These are phyloP conservation scores for Pararge aegeria DNA, from an alignment of 1,140 invertebrate genomes.

Conservation along the genomic window DNA sequence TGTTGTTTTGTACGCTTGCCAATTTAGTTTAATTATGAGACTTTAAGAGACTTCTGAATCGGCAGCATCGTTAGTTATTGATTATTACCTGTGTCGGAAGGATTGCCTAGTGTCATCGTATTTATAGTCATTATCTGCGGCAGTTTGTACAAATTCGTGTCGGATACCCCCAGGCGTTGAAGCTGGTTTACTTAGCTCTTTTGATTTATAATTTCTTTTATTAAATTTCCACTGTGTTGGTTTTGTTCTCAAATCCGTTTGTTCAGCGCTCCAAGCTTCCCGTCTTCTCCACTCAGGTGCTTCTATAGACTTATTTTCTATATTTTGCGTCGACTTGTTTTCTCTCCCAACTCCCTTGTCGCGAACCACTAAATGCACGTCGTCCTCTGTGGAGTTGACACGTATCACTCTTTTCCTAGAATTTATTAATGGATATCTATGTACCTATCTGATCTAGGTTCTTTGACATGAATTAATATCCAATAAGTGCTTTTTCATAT, in stretches of 20 bases:
- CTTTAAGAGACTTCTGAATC: too few relatives aligned
- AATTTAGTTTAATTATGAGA: too few relatives aligned
- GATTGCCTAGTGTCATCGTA: constrained; percentile 72
- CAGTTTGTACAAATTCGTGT: constrained; percentile 71
- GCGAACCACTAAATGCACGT: constrained; percentile 84
- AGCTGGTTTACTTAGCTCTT: constrained; percentile 66
- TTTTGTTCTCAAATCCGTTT: constrained; percentile 82
- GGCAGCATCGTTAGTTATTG: not conserved
- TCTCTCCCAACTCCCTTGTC: constrained; percentile 83
- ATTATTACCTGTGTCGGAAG: constrained; percentile 63
- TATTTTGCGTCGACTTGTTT: constrained; percentile 85
- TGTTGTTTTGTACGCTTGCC: too few relatives aligned
- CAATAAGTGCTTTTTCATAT: constrained; percentile 10
- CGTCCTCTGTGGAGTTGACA: constrained; percentile 87
- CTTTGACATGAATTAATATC: constrained; percentile 9
- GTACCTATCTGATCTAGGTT: constrained; percentile 62
- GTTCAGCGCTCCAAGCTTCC: constrained; percentile 89
- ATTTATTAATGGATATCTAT: constrained; percentile 79
- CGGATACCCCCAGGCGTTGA: constrained; percentile 69
- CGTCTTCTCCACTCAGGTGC: constrained; percentile 86
- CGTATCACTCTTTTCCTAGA: constrained; percentile 86
- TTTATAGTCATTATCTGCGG: constrained; percentile 73
- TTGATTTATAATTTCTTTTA: constrained; percentile 81
- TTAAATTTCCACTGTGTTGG: constrained; percentile 87
- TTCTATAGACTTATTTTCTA: constrained; percentile 82